These are phyloP conservation scores for Solen grandis DNA, from an alignment of 1,140 invertebrate species.

Conservation along the genomic window DNA sequence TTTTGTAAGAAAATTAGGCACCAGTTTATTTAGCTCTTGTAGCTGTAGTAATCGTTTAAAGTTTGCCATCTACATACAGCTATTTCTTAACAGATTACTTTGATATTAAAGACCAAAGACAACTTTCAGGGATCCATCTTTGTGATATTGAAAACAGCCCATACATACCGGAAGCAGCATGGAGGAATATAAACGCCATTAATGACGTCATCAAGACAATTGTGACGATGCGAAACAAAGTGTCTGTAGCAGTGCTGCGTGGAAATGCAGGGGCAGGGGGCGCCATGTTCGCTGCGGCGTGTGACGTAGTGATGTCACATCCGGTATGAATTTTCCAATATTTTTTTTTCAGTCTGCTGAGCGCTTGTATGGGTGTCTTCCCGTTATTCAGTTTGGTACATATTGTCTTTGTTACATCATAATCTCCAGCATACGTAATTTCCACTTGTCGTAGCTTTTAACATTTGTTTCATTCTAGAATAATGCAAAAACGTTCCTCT, in stretches of 20 bases:
- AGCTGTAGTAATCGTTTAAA: too few relatives aligned
- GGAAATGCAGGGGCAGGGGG: conserved; percentile 43
- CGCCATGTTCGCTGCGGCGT: conserved; percentile 31
- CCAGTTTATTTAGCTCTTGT: too few relatives aligned
- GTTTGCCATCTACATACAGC: too few relatives aligned
- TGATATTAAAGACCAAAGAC: too few relatives aligned
- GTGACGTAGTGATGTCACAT: conserved; percentile 22
- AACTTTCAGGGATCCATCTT: conserved; percentile 31
- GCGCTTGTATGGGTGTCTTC: background rate
- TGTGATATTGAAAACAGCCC: conserved; percentile 2
- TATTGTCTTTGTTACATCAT: background rate
- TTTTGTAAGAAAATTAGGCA: too few relatives aligned
- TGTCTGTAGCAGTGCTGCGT: conserved; percentile 19
- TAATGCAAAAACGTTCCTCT: too few relatives aligned
- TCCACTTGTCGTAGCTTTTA: too few relatives aligned
- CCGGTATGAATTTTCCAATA: background rate
- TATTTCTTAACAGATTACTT: too few relatives aligned
- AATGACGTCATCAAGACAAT: conserved; percentile 28
- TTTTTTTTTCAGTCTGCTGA: background rate
- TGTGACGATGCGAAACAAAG: conserved; percentile 15
- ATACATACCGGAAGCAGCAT: background rate
- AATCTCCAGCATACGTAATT: too few relatives aligned
- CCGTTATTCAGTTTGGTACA: background rate
- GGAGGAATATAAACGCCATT: conserved; percentile 10
- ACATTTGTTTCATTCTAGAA: too few relatives aligned